Conservation (phyloP, 1,140 invertebrate genomes). For the Cotesia chilonis region DNA sequence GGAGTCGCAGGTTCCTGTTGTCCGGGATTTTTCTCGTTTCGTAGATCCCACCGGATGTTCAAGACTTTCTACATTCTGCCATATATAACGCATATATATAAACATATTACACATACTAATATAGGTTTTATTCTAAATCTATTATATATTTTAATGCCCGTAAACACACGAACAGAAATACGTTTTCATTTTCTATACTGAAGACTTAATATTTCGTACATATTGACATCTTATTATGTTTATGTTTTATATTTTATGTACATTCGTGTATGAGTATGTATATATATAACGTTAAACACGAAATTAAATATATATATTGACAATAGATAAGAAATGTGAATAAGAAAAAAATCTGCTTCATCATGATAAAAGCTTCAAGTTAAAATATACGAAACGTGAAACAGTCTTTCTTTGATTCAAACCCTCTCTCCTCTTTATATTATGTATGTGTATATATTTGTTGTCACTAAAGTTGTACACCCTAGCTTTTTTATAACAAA, state of each 20-base stretch:
- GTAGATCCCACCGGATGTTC: constrained; percentile 28
- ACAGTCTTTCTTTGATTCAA: constrained; percentile 1
- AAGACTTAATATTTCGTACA: too few relatives aligned
- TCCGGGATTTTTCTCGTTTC: constrained; percentile 36
- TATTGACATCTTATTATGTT: too few relatives aligned
- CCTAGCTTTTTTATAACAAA: neutral
- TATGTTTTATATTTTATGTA: neutral
- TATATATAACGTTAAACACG: constrained; percentile 3
- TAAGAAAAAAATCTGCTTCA: constrained; percentile 53
- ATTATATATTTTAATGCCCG: too few relatives aligned
- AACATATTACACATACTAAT: neutral
- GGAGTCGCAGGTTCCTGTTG: constrained; percentile 39
- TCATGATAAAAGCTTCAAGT: constrained; percentile 58
- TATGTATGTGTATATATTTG: neutral
- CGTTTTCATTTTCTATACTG: too few relatives aligned
- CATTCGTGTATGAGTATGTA: neutral
- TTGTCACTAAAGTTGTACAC: neutral
- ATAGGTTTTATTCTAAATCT: neutral
- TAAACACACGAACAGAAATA: too few relatives aligned
- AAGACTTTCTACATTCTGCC: constrained; percentile 11
- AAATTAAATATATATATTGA: neutral
- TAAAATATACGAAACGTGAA: constrained; percentile 19
- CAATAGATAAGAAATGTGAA: constrained; percentile 25
- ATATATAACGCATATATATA: constrained; percentile 20
- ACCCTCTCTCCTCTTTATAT: neutral